Percentiles rank a stretch among this genome's conserved stretches.
phyloP scores from a whole-genome alignment of 2,888 invertebrate genomes.

The Candidula unifasciata region DNA sequence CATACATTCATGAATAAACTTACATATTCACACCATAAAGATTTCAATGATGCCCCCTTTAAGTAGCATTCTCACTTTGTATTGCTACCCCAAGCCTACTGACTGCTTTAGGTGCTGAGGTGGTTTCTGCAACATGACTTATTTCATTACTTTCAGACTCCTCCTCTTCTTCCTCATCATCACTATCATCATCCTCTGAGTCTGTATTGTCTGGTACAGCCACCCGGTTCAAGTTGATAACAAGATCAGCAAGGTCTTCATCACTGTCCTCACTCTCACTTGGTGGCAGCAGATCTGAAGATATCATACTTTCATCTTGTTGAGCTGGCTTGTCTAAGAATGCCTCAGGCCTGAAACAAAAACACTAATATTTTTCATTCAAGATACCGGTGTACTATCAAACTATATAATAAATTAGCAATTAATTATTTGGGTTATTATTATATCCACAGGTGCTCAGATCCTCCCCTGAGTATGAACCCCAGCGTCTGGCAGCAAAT shows the following conservation, averaged over 20 bases:
- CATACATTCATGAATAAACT: too few species aligned
- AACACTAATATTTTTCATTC: not conserved
- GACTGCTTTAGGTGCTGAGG: too few species aligned
- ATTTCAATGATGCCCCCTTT: not conserved
- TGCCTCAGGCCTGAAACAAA: conserved; percentile 68
- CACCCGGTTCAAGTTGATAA: conserved; percentile 68
- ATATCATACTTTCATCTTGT: conserved; percentile 62
- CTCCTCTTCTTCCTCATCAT: conserved; percentile 19
- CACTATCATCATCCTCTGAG: conserved; percentile 54
- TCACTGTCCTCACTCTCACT: conserved; percentile 64
- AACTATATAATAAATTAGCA: too few species aligned
- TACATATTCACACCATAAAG: not conserved
- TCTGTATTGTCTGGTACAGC: conserved; percentile 56
- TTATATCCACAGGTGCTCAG: too few species aligned
- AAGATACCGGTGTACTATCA: not conserved
- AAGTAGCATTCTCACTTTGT: too few species aligned
- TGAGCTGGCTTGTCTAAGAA: conserved; percentile 60
- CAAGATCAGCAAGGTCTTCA: conserved; percentile 60
- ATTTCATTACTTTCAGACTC: not conserved
- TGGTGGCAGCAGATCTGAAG: conserved; percentile 74
- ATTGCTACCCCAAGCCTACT: too few species aligned
- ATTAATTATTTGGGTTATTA: too few species aligned
- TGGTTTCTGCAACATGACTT: not conserved
- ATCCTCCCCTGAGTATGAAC: too few species aligned
- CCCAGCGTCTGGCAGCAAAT: too few species aligned